These are phyloP conservation scores for Pelobates cultripes DNA, from an alignment of 2,797 vertebrate species.

Conservation along the genomic window DNA sequence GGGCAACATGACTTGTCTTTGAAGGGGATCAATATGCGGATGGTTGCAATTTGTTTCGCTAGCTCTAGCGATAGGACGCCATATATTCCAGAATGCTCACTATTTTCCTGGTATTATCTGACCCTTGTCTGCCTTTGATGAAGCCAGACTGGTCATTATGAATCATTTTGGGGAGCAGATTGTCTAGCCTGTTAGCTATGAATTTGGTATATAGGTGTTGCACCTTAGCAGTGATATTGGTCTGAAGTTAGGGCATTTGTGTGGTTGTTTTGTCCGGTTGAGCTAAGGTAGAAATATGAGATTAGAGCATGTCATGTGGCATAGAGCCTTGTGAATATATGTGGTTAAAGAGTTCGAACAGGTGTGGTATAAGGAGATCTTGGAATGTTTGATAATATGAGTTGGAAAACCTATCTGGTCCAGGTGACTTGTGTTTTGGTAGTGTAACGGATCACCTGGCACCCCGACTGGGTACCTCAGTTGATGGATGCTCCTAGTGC, in stretches of 20 bases:
- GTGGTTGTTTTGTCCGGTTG: neutral
- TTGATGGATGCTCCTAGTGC: no score
- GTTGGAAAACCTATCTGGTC: neutral
- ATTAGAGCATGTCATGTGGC: neutral
- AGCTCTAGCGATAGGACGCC: no score
- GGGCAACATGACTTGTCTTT: no score
- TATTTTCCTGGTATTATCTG: no score
- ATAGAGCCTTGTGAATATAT: neutral
- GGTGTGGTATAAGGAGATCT: neutral
- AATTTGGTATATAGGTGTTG: neutral
- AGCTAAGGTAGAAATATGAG: neutral
- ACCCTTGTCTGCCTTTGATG: no score
- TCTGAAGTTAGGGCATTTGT: neutral
- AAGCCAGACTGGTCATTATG: no score
- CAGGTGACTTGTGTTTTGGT: neutral
- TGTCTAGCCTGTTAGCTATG: neutral
- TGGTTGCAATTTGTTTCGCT: no score
- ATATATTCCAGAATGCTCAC: no score
- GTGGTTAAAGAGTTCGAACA: no score
- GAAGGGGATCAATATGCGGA: no score
- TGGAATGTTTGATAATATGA: neutral
- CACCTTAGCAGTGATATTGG: neutral
- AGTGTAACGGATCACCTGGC: no score
- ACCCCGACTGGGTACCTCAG: no score
- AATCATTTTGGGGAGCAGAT: neutral